Percentiles rank a stretch among this genome's conserved stretches.
These are phyloP conservation scores for Teleogryllus occipitalis DNA, from an alignment of 1,140 invertebrate genomes.

Conservation along the genomic window DNA sequence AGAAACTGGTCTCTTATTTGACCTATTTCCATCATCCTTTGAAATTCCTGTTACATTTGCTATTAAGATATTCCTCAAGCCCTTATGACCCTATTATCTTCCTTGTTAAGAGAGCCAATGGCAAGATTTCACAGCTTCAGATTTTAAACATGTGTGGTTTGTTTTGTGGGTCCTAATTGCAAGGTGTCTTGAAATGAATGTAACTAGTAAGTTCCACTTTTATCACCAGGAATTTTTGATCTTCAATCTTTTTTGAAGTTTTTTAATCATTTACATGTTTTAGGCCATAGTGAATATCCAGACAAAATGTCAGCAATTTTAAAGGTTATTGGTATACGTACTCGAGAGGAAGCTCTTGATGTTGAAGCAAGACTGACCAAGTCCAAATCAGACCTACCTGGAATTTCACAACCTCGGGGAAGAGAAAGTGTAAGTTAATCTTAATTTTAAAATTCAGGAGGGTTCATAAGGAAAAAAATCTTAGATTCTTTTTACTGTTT, in stretches of 20 bases:
- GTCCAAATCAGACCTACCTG: constrained; percentile 30
- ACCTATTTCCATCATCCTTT: no score
- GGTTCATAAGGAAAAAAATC: no score
- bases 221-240: background rate
- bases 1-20: no score
- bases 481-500: no score
- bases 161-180: background rate
- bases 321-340: constrained; percentile 34
- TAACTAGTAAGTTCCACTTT: constrained; percentile 2
- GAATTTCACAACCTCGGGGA: background rate
- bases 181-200: background rate
- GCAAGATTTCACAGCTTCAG: background rate
- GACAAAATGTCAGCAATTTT: constrained; percentile 50
- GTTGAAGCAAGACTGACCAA: constrained; percentile 31
- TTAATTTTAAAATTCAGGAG: no score
- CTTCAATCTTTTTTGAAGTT: constrained; percentile 10
- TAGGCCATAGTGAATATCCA: constrained; percentile 53
- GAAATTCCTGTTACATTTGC: no score
- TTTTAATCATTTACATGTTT: constrained; percentile 26
- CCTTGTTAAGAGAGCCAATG: no score
- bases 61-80: no score
- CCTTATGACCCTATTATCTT: no score
- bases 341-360: constrained; percentile 28
- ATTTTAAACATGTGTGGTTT: background rate
- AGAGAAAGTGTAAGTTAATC: background rate